These are phyloP conservation scores for Cyphomyrus discorhynchus DNA, from an alignment of 2,113 vertebrate genomes.

Conservation along the genomic window DNA sequence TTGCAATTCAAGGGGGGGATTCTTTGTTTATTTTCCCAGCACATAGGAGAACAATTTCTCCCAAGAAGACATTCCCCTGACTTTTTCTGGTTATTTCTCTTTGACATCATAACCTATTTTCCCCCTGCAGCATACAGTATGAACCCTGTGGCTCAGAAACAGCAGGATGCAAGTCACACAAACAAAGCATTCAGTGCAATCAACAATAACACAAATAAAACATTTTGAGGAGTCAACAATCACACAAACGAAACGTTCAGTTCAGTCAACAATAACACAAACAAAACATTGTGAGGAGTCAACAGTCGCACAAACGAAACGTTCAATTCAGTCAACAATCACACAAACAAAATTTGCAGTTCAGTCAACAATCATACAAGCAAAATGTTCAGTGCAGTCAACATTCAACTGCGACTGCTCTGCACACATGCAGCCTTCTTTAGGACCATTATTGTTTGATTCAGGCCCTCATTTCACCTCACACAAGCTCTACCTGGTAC, in stretches of 20 bases:
- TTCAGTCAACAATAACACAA: neutral
- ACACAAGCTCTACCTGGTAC: constrained; percentile 47
- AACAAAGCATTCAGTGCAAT: neutral
- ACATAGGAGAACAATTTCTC: constrained; percentile 34
- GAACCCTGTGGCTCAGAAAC: neutral
- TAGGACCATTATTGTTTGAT: constrained; percentile 53
- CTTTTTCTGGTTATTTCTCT: constrained; percentile 53
- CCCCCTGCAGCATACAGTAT: constrained; percentile 41
- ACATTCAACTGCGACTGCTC: constrained; percentile 38
- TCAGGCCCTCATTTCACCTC: constrained; percentile 51
- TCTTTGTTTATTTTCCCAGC: constrained; percentile 25
- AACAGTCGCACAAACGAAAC: neutral
- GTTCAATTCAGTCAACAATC: neutral
- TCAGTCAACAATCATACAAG: neutral
- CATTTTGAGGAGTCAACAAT: neutral
- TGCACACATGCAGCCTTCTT: constrained; percentile 49
- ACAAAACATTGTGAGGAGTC: neutral
- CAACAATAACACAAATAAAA: no score
- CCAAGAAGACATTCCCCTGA: constrained; percentile 30
- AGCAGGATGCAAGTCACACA: neutral
- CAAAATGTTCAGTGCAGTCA: neutral
- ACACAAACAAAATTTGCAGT: neutral
- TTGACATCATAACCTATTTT: constrained; percentile 46
- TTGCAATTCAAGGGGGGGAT: neutral
- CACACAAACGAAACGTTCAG: neutral